phyloP scores from a whole-genome alignment of 2,113 vertebrate species.

The Raja brachyura region DNA sequence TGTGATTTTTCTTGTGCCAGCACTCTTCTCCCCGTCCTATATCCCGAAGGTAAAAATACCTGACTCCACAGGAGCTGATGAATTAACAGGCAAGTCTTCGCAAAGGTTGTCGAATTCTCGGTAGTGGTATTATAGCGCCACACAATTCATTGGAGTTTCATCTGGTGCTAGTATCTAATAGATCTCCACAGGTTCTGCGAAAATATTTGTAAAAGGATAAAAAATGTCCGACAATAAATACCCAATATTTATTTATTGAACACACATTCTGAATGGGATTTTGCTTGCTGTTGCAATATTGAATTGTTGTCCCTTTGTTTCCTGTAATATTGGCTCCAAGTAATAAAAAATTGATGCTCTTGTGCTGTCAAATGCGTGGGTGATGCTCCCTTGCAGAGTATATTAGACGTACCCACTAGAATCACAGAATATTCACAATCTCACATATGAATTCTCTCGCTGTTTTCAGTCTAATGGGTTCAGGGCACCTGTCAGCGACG shows the following conservation, averaged over 20 bases:
- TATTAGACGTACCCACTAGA: constrained; percentile 10
- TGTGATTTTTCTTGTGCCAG: not conserved
- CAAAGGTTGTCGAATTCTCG: not conserved
- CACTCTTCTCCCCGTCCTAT: not conserved
- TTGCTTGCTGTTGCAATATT: constrained; percentile 15
- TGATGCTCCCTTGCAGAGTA: constrained; percentile 4
- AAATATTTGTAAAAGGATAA: not conserved
- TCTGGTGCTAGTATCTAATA: not conserved
- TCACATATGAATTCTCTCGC: constrained; percentile 27
- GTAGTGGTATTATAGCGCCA: not conserved
- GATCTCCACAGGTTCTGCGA: not conserved
- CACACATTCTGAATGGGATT: not conserved
- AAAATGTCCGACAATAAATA: constrained; percentile 11
- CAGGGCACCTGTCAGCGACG: constrained; percentile 30
- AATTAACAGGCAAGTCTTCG: not conserved
- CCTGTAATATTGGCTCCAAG: constrained; percentile 22
- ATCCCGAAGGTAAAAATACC: not conserved
- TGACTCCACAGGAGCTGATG: not conserved
- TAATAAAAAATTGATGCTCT: constrained; percentile 31
- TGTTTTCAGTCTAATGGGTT: constrained; percentile 30
- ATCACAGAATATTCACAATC: constrained; percentile 22
- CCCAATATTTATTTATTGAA: constrained; percentile 24
- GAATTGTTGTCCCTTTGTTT: constrained; percentile 17
- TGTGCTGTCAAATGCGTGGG: constrained; percentile 13
- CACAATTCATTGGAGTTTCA: not conserved